phyloP scores from a whole-genome alignment of 2,797 vertebrate species.

The Hemibagrus guttatus region DNA sequence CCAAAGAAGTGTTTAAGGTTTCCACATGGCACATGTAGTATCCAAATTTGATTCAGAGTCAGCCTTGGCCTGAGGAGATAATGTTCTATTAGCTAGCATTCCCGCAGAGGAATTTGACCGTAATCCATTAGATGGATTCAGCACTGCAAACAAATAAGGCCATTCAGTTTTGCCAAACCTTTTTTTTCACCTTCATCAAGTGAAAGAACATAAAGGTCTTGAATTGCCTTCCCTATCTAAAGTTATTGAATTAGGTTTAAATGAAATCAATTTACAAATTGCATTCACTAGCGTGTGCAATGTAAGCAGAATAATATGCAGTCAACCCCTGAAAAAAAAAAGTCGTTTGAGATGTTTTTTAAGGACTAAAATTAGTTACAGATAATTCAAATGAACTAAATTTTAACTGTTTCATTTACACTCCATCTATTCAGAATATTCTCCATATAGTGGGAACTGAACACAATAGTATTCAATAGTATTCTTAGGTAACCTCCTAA shows the following conservation, averaged over 20 bases:
- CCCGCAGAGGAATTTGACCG: neutral
- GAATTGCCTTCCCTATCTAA: neutral
- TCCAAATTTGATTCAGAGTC: conserved; percentile 2
- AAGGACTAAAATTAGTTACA: neutral
- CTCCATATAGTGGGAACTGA: neutral
- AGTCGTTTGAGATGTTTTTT: neutral
- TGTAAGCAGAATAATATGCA: neutral
- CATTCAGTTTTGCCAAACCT: conserved; percentile 2
- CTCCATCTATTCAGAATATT: neutral
- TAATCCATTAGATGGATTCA: conserved; percentile 7
- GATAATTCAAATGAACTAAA: neutral
- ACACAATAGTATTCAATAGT: neutral
- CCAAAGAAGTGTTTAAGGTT: neutral
- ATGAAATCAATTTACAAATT: conserved; percentile 4
- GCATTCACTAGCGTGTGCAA: neutral
- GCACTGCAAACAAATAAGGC: conserved; percentile 2
- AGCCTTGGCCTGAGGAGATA: neutral
- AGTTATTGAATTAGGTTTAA: conserved; percentile 8
- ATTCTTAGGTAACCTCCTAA: neutral
- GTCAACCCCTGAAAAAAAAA: neutral
- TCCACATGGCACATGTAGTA: neutral
- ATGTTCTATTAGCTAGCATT: conserved; percentile 19
- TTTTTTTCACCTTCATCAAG: neutral
- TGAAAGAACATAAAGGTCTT: conserved; percentile 1
- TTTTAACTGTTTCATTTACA: neutral